Conservation (phyloP, 1,140 invertebrate genomes). For the Drosophila triauraria region DNA sequence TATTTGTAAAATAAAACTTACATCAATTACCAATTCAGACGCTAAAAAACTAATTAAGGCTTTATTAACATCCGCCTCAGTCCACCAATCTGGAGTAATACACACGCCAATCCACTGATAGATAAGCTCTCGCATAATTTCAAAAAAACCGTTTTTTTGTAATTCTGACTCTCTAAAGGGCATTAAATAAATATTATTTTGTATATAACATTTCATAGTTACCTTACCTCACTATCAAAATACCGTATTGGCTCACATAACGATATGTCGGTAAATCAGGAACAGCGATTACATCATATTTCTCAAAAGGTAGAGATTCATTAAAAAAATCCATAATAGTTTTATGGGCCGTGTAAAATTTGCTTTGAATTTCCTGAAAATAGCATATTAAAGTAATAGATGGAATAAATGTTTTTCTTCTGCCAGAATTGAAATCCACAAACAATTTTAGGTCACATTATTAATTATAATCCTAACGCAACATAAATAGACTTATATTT, state of each 20-base stretch:
- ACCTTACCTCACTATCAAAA: constrained; percentile 87
- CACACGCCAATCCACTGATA: constrained; percentile 92
- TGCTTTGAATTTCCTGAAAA: constrained; percentile 29
- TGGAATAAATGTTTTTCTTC: too few relatives aligned
- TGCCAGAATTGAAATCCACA: too few relatives aligned
- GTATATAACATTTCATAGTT: neutral
- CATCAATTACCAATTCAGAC: constrained; percentile 88
- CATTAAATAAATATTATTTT: constrained; percentile 4
- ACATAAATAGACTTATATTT: too few relatives aligned
- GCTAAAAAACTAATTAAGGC: constrained; percentile 91
- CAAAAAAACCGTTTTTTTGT: constrained; percentile 87
- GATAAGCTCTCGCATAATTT: constrained; percentile 88
- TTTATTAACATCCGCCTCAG: constrained; percentile 89
- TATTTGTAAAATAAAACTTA: constrained; percentile 68
- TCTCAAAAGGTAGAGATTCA: neutral
- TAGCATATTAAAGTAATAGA: neutral
- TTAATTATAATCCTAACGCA: too few relatives aligned
- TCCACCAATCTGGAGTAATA: constrained; percentile 90
- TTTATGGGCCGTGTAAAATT: constrained; percentile 16
- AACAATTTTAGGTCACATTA: too few relatives aligned
- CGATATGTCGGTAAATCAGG: constrained; percentile 8
- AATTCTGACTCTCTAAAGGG: constrained; percentile 89
- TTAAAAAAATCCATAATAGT: constrained; percentile 88
- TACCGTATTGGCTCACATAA: constrained; percentile 10
- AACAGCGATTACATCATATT: constrained; percentile 13